A percentile compares a stretch with the other conserved stretches of the same genome.
These are phyloP conservation scores for Andrena bucephala DNA, from an alignment of 2,888 invertebrate species.

Conservation along the genomic window DNA sequence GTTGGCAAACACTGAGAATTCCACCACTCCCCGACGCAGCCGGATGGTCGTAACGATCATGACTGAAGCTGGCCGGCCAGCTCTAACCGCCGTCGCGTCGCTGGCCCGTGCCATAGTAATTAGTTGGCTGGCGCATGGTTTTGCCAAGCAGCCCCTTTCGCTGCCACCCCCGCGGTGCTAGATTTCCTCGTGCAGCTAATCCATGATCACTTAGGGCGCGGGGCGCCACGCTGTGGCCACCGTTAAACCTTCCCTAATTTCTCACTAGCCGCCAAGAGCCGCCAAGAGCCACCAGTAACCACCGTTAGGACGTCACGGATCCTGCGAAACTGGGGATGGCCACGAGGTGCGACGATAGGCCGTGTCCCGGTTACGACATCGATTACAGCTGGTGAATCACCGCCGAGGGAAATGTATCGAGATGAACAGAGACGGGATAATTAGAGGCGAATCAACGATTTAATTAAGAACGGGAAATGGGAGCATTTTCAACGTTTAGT, in stretches of 20 bases:
- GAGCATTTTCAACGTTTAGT: constrained; percentile 18
- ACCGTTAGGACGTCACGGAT: constrained; percentile 25
- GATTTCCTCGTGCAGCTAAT: constrained; percentile 76
- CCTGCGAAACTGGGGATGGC: constrained; percentile 26
- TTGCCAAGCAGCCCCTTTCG: constrained; percentile 56
- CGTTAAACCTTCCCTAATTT: constrained; percentile 79
- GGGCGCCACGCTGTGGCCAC: constrained; percentile 78
- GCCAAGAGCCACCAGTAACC: constrained; percentile 50
- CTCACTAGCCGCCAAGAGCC: constrained; percentile 61
- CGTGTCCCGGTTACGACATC: background rate
- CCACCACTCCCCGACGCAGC: constrained; percentile 41
- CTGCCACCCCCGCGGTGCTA: constrained; percentile 24
- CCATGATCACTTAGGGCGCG: constrained; percentile 78
- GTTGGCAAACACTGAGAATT: constrained; percentile 58
- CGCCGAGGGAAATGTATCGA: background rate
- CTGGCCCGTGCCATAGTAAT: constrained; percentile 73
- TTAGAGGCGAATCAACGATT: background rate
- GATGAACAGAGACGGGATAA: background rate
- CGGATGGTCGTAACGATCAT: constrained; percentile 73
- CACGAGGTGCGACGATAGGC: constrained; percentile 43
- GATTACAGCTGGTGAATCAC: constrained; percentile 20
- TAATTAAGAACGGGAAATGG: background rate
- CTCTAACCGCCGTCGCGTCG: constrained; percentile 50
- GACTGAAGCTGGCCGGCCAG: constrained; percentile 58
- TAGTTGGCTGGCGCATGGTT: constrained; percentile 74